Percentiles rank a stretch among this genome's conserved stretches.
phyloP scores from a whole-genome alignment of 2,113 vertebrate species.

The Chaenocephalus aceratus region DNA sequence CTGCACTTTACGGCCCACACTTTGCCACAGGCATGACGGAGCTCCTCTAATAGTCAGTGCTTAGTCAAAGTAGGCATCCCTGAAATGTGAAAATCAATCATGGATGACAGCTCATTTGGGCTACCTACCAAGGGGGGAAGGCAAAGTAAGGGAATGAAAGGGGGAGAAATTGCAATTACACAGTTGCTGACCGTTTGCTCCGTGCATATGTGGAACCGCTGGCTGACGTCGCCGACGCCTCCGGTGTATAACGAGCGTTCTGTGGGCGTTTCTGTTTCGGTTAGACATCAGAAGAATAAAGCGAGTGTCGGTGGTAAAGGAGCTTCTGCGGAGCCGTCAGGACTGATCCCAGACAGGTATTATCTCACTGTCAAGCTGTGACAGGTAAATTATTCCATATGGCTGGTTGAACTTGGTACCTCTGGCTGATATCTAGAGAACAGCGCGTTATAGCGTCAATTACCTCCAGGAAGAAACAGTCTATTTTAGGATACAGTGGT shows the following conservation, averaged over 20 bases:
- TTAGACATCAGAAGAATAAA: conserved; percentile 35
- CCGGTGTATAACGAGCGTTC: conserved; percentile 58
- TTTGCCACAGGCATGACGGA: conserved; percentile 54
- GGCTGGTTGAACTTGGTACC: neutral
- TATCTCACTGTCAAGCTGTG: conserved; percentile 10
- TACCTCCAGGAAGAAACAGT: conserved; percentile 9
- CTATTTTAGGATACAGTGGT: neutral
- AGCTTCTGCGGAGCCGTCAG: conserved; percentile 1
- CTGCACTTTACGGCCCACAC: conserved; percentile 52
- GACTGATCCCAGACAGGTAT: conserved; percentile 5
- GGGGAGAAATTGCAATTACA: conserved; percentile 77
- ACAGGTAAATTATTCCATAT: conserved; percentile 16
- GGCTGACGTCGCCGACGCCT: conserved; percentile 54
- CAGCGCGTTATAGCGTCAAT: neutral
- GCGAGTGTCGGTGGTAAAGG: neutral
- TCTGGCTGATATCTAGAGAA: conserved; percentile 22
- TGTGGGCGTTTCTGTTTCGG: conserved; percentile 46
- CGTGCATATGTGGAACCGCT: conserved; percentile 69
- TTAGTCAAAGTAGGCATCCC: conserved; percentile 74
- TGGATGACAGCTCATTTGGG: conserved; percentile 80
- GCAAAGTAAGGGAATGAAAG: conserved; percentile 50
- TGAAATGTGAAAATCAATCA: conserved; percentile 83
- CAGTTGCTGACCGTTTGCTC: conserved; percentile 67
- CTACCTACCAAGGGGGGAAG: conserved; percentile 61
- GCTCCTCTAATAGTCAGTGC: conserved; percentile 65